These are phyloP conservation scores for Hydrozoanthus gracilis DNA, from an alignment of 92 coral and sea anemone genomes.

Conservation along the genomic window DNA sequence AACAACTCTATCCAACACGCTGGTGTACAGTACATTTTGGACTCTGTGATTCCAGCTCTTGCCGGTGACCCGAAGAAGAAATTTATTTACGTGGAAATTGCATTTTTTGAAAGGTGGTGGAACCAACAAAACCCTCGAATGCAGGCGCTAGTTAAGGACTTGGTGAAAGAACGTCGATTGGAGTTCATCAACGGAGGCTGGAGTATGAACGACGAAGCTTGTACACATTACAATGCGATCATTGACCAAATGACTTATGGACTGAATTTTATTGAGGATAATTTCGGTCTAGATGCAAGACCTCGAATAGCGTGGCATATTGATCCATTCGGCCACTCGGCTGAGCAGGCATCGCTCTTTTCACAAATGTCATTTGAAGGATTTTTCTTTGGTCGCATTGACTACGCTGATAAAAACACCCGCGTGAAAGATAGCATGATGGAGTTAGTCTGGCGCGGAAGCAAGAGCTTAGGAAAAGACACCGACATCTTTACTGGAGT, in stretches of 20 bases:
- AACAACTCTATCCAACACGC: constrained; percentile 91
- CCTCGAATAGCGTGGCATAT: constrained; percentile 84
- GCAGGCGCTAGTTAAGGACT: constrained; percentile 70
- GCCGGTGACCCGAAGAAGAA: constrained; percentile 71
- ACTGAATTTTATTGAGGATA: constrained; percentile 44
- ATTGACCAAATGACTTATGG: constrained; percentile 81
- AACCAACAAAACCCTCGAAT: constrained; percentile 71
- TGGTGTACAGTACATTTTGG: constrained; percentile 95
- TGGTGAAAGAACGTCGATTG: constrained; percentile 71
- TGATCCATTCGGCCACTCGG: constrained; percentile 85
- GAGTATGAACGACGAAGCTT: constrained; percentile 75
- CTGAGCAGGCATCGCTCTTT: constrained; percentile 77
- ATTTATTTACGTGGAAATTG: constrained; percentile 94
- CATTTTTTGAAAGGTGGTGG: constrained; percentile 98
- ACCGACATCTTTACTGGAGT: constrained; percentile 93
- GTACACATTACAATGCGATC: constrained; percentile 54
- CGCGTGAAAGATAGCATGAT: background rate
- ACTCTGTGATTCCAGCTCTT: constrained; percentile 90
- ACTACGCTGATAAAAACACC: constrained; percentile 56
- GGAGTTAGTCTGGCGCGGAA: constrained; percentile 82
- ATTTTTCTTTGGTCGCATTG: constrained; percentile 77
- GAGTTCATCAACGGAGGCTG: constrained; percentile 83
- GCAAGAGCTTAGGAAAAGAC: constrained; percentile 73
- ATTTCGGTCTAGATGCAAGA: constrained; percentile 71
- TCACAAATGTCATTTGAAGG: constrained; percentile 86